Conservation (phyloP, 2,888 invertebrate species). For the Cataglyphis altisquamis region DNA sequence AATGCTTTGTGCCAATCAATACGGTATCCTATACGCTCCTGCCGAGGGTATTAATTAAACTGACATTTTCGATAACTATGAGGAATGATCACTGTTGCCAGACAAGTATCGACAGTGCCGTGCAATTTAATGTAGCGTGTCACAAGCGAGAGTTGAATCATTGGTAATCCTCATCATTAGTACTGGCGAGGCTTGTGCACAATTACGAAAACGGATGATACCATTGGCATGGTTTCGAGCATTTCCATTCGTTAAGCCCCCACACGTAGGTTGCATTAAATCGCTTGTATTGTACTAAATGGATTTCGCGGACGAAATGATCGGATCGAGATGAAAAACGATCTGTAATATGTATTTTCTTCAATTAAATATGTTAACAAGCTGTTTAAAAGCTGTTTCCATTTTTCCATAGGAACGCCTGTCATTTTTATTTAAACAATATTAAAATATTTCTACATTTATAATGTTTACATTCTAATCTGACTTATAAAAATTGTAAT, state of each 20-base stretch:
- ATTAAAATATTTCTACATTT: too few species aligned
- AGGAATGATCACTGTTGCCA: constrained; percentile 64
- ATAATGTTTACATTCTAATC: not conserved
- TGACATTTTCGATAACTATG: constrained; percentile 76
- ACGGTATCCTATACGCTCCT: constrained; percentile 55
- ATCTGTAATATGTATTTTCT: not conserved
- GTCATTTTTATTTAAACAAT: constrained; percentile 2
- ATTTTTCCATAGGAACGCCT: not conserved
- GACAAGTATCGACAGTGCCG: constrained; percentile 62
- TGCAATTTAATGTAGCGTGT: constrained; percentile 64
- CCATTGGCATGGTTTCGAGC: constrained; percentile 46
- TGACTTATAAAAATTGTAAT: not conserved
- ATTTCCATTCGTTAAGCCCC: constrained; percentile 48
- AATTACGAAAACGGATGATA: constrained; percentile 55
- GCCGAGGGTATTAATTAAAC: constrained; percentile 75
- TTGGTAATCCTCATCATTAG: constrained; percentile 52
- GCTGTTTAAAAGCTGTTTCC: constrained; percentile 3
- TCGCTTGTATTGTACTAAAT: constrained; percentile 41
- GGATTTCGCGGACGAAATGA: constrained; percentile 17
- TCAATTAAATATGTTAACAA: constrained; percentile 18
- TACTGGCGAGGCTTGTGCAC: constrained; percentile 39
- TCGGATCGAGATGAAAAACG: constrained; percentile 24
- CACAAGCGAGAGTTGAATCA: constrained; percentile 64
- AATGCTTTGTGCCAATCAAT: constrained; percentile 73
- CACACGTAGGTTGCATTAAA: constrained; percentile 44